Base-by-base conservation (phyloP, 2,888 invertebrate genomes). In the Seladonia tumulorum region DNA sequence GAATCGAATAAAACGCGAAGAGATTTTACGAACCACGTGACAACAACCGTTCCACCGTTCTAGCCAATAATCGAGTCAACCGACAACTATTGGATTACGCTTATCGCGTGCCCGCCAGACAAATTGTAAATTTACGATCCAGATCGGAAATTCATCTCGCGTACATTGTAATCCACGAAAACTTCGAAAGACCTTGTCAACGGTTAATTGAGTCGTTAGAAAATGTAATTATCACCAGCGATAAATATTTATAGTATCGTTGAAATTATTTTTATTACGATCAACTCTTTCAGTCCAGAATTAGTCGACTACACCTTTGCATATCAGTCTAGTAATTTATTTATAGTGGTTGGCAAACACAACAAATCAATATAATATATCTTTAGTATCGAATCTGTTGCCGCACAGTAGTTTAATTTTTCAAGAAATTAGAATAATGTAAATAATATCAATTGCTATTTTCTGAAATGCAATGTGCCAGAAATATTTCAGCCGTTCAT, bases 81-180 rank as follows among this genome's bases (percentile, higher is more conserved):
- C 53, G 72, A 68, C 68, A 74, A 85, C 81, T 81, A 77, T 86
- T 85, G 76, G 66, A 79, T 86, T 85, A 81, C 86, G 73, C 79
- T 35, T 60, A 73, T 76, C 78, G 72, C 79, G 85, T 81, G 71
- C 42, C 71, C 81, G 47, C 53, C 70, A 39, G 39, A 79, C 79
- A 60, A 79, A 85, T 79, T 79, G 47, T 63, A 79, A 79, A 85
- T 85, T 76, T 66, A 76, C 71, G 72, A n/a, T 60, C 10, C 60
- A 35, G 53, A 5, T 72, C 53, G 71, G 25, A 49, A 66, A 81
- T 81, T 22, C 80, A 49, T 66, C 16, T 42, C 35, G 25, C 39
- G 72, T 74, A 25, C 81, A 7, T 63, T 60, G 42, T 42, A 42
- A 35, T 72, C 68, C 82, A 39, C 29, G 29, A 47, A 35, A n/a